Base-by-base conservation (phyloP, 2,888 invertebrate species). In the Heliconius ismenius region DNA sequence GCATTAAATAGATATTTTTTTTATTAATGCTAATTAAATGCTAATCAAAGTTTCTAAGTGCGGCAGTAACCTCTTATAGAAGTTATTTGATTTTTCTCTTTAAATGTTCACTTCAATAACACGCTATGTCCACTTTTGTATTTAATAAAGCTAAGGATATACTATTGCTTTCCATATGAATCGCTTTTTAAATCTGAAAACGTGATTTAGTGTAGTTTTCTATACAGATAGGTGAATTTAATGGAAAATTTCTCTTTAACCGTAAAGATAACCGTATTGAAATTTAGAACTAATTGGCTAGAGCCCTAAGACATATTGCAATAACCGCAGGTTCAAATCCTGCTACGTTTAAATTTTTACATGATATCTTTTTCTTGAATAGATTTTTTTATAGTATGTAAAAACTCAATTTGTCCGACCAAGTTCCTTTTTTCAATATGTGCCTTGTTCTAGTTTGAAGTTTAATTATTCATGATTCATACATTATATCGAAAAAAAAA, bases 401-500 rank as follows among this genome's bases (percentile, higher is more conserved):
- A 64, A 77, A 65, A 69, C 54, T 60, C 60, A 81, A 82, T 81
- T 83, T 83, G 85, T 86, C 86, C 80, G 81, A 86, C 82, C 82
- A 84, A 86, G 85, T 88, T 87, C 84, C 85, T 88, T 88, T 83
- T 81, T 82, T 67, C 86, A 83, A 84, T 85, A 80, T 79, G 88
- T 89, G 89, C 89, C 89, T 89, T 88, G 83, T 39, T 39, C 24
- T 81, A 80, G 78, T 28, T 78, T 76, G 70, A 68, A 72, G 39
- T 67, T 67, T 67, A 43, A 67, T 67, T 67, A 67, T 54, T 54
- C 21, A 39, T 15, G 21, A 49, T 21, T 39, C 39, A 67, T 67
- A 43, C 24, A 43, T 26, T n/a, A 11, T 11, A 6, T 13, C n/a
- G 6, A 65, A 21, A 11, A 36, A 36, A 36, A 39, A 4, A 39